Evolutionary conservation across 2,797 vertebrate species (phyloP), one percentile per base, ranked within the genome.

Genomic region (Chelon auratus): DNA sequence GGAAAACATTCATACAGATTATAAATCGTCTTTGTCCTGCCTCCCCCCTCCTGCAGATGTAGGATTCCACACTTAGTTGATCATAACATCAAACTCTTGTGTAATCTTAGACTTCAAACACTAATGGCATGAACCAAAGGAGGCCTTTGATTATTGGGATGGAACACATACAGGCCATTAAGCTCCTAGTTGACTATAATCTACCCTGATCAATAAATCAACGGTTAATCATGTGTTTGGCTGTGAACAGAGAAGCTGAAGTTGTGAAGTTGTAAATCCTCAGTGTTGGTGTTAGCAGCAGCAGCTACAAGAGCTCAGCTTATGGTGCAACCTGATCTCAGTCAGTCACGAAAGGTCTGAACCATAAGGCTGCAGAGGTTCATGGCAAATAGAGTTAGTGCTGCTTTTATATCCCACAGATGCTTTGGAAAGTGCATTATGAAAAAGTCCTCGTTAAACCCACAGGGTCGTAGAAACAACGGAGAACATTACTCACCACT

Each of bases 201-300:
- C 74, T 55, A 13, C 51, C 54, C 50, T 2, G n/a, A 69, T 89
- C 83, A 76, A 87, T 88, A 80, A 77, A 85, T 89, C 80, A 80
- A 57, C 81, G 2, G 2, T 33, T 22, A 66, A 43, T 80, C 40
- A 45, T 70, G 75, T 56, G 71, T 70, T 67, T 40, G 47, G 37
- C 15, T 73, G 68, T 71, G 71, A 78, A 55, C 76, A 30, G 56
- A 45, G 47, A 64, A 79, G 55, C 67, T 70, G 78, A 78, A 73
- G 51, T 47, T 13, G 39, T 18, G 48, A n/a, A 9, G 39, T n/a
- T 62, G 72, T 77, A 78, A 82, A 73, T 71, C 71, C 39, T 17
- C 58, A 67, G 60, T 17, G 63, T 43, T 75, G 63, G 36, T 50
- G 50, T 75, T 68, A 36, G 57, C 55, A 62, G 40, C 53, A 67